These are phyloP conservation scores for Acrobasis repandana DNA, from an alignment of 2,888 invertebrate genomes.

Conservation along the genomic window DNA sequence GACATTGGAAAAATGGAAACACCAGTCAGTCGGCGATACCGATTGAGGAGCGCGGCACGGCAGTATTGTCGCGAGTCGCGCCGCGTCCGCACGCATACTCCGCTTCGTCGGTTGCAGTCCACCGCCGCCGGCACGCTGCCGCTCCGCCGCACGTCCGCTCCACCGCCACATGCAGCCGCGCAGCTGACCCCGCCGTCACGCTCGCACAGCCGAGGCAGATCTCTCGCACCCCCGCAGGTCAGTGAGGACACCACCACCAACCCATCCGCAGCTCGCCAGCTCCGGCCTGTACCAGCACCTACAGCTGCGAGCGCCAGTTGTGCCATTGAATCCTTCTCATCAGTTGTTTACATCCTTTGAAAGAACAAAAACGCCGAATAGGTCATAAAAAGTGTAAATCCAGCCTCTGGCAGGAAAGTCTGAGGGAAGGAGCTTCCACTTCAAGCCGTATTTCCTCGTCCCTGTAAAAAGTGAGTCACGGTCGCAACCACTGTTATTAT, in stretches of 20 bases:
- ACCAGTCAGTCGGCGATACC: slow-evolving; percentile 16
- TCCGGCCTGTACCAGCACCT: background rate
- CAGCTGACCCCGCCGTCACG: slow-evolving; percentile 59
- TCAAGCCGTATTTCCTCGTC: slow-evolving; percentile 4
- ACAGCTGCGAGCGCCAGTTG: too few species aligned
- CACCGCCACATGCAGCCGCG: slow-evolving; percentile 25
- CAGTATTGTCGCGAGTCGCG: slow-evolving; percentile 15
- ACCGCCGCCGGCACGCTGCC: slow-evolving; percentile 6
- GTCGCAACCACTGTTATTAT: slow-evolving; percentile 26
- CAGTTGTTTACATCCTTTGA: background rate
- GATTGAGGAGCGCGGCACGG: slow-evolving; percentile 13
- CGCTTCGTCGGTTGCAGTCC: slow-evolving; percentile 9
- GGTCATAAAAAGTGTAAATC: background rate
- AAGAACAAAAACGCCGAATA: background rate
- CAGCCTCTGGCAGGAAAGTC: background rate
- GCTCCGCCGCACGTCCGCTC: slow-evolving; percentile 10
- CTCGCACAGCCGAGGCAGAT: slow-evolving; percentile 34
- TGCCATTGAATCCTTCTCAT: background rate
- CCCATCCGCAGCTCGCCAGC: background rate
- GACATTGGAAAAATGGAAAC: slow-evolving; percentile 20
- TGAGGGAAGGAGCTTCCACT: background rate
- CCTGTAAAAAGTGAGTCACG: slow-evolving; percentile 28
- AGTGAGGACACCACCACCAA: slow-evolving; percentile 37
- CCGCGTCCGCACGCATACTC: slow-evolving; percentile 5
- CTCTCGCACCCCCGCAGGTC: slow-evolving; percentile 50